phyloP scores from a whole-genome alignment of 2,797 vertebrate genomes.

The Enoplosus armatus region DNA sequence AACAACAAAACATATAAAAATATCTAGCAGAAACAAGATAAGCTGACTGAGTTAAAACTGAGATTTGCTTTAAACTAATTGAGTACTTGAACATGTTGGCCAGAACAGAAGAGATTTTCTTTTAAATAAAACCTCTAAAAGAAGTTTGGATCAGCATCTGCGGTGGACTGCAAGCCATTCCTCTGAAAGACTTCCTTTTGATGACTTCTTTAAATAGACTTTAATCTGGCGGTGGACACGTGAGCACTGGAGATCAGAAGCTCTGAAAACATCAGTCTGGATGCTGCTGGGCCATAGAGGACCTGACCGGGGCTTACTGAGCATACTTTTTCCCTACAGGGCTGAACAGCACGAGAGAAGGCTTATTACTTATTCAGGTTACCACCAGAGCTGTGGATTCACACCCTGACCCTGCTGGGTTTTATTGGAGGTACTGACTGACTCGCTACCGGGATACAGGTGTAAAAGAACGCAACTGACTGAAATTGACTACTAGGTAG shows the following conservation, averaged over 20 bases:
- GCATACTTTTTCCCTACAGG: conserved; percentile 7
- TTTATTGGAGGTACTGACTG: neutral
- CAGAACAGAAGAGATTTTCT: neutral
- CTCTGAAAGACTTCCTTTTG: neutral
- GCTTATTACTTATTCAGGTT: conserved; percentile 34
- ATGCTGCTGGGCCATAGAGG: conserved; percentile 15
- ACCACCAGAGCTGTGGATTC: neutral
- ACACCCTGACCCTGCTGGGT: conserved; percentile 18
- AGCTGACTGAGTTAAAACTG: neutral
- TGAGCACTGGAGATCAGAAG: conserved; percentile 9
- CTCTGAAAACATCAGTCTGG: conserved; percentile 16
- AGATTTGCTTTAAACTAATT: neutral
- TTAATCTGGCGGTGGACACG: neutral
- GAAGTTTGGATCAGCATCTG: conserved; percentile 8
- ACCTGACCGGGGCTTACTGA: conserved; percentile 16
- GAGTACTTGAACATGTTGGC: neutral
- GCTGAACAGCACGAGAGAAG: neutral
- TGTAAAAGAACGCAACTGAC: neutral
- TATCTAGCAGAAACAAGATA: neutral
- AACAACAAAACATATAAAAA: neutral
- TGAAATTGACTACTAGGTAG: neutral
- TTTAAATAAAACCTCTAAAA: neutral
- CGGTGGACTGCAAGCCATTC: neutral
- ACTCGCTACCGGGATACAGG: neutral
- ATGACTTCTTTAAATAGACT: conserved; percentile 33